phyloP scores from a whole-genome alignment of 2,797 vertebrate species.

The Pagetopsis macropterus region DNA sequence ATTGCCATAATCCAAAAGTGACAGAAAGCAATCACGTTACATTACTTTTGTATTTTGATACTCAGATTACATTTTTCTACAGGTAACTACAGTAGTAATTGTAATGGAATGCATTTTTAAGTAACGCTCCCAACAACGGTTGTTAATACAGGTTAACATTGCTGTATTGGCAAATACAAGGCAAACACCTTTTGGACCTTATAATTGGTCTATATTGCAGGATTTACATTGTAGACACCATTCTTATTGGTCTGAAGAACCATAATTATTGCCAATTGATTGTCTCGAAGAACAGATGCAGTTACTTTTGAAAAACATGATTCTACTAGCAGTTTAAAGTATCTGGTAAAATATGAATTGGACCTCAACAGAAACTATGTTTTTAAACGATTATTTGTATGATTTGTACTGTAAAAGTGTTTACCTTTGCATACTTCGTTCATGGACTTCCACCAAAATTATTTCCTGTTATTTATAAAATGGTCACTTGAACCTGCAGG shows the following conservation, averaged over 20 bases:
- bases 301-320: not conserved
- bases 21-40: too few species aligned
- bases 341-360: not conserved
- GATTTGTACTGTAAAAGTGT: not conserved
- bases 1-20: too few species aligned
- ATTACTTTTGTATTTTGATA: too few species aligned
- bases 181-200: not conserved
- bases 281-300: not conserved
- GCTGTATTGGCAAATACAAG: too few species aligned
- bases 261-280: not conserved
- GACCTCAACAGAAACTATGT: not conserved
- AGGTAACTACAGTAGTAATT: too few species aligned
- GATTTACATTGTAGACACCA: not conserved
- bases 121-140: too few species aligned
- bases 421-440: not conserved
- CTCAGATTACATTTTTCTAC: too few species aligned
- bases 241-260: not conserved
- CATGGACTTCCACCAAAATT: not conserved
- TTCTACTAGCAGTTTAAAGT: not conserved
- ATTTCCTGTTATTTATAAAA: constrained; percentile 17
- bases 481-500: constrained; percentile 20
- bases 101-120: too few species aligned
- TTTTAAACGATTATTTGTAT: too few species aligned
- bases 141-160: too few species aligned
- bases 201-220: not conserved